Conservation (phyloP, 2,113 vertebrate species). For the Hippocampus zosterae region DNA sequence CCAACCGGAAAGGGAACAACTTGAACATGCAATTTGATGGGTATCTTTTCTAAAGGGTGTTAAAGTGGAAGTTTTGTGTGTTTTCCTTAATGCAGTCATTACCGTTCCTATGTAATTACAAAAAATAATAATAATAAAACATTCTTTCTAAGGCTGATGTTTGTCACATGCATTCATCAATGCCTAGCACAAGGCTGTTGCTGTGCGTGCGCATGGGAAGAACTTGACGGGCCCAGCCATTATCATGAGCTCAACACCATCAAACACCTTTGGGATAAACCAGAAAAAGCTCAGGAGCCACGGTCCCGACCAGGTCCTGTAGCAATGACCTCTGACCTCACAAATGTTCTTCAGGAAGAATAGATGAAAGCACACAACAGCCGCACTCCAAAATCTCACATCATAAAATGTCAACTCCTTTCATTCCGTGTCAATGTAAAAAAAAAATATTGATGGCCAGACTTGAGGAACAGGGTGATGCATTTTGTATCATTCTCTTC, state of each 20-base stretch:
- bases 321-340: neutral
- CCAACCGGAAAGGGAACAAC: slow-evolving; percentile 40
- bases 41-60: neutral
- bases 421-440: neutral
- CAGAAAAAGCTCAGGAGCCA: neutral
- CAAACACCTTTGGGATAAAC: neutral
- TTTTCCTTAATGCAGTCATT: neutral
- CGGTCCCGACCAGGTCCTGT: neutral
- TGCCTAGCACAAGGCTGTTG: neutral
- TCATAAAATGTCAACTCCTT: neutral
- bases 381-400: neutral
- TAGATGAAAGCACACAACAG: neutral
- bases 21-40: slow-evolving; percentile 29
- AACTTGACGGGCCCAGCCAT: neutral
- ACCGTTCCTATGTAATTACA: neutral
- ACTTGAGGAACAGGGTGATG: slow-evolving; percentile 33
- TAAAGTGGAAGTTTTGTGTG: neutral
- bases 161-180: neutral
- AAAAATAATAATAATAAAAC: too few species aligned
- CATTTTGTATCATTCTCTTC: slow-evolving; percentile 14
- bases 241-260: neutral
- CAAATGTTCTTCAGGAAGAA: neutral
- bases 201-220: neutral
- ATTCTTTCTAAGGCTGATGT: too few species aligned
- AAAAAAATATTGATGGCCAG: slow-evolving; percentile 2